Conservation (phyloP, 2,888 invertebrate species). For the Rhodophaea formosa region DNA sequence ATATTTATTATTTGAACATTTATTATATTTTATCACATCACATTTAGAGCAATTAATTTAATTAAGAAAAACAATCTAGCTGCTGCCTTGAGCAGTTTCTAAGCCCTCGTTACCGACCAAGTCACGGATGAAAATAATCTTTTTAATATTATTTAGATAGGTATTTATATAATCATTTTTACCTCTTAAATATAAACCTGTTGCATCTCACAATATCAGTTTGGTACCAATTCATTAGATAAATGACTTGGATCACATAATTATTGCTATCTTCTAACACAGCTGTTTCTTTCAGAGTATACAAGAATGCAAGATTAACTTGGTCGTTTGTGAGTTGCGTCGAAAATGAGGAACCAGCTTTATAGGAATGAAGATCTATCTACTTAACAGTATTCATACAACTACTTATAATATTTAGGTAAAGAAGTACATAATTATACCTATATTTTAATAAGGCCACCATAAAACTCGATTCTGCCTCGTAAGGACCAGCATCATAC, state of each 20-base stretch:
- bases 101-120: too few species aligned
- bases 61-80: too few species aligned
- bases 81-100: too few species aligned
- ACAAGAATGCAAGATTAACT: constrained; percentile 51
- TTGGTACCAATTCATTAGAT: neutral
- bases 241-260: neutral
- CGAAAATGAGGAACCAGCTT: constrained; percentile 57
- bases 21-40: too few species aligned
- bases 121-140: too few species aligned
- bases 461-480: constrained; percentile 60
- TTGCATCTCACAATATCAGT: neutral
- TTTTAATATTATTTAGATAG: too few species aligned
- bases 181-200: neutral
- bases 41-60: too few species aligned
- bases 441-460: constrained; percentile 50
- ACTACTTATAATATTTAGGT: constrained; percentile 63
- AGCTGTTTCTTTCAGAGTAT: constrained; percentile 57
- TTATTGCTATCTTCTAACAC: neutral
- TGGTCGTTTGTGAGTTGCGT: constrained; percentile 51
- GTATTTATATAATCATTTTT: too few species aligned
- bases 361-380: constrained; percentile 75
- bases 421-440: constrained; percentile 45
- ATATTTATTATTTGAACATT: too few species aligned
- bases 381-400: constrained; percentile 76
- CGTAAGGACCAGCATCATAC: constrained; percentile 41